Conservation (phyloP, 2,113 vertebrate species). For the Nothobranchius kuhntae region DNA sequence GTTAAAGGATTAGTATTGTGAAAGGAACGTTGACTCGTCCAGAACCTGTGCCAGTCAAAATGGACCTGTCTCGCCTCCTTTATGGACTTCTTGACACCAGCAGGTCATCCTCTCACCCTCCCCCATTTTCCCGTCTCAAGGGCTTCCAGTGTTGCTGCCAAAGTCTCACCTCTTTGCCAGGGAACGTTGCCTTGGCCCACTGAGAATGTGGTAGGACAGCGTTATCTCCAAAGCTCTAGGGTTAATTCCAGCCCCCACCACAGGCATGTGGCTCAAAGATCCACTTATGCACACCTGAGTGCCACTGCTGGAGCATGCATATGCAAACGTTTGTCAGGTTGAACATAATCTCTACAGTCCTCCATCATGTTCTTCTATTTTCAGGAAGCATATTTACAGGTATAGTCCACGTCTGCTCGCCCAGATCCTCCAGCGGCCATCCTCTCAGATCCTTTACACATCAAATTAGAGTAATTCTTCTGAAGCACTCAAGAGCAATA, state of each 20-base stretch:
- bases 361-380: neutral
- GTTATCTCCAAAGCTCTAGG: slow-evolving; percentile 57
- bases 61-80: slow-evolving; percentile 15
- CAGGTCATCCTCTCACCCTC: neutral
- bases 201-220: slow-evolving; percentile 74
- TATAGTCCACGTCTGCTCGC: neutral
- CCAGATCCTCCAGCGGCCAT: neutral
- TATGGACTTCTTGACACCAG: slow-evolving; percentile 33
- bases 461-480: slow-evolving; percentile 8
- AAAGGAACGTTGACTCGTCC: neutral
- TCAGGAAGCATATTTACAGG: slow-evolving; percentile 5
- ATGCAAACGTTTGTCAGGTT: slow-evolving; percentile 2
- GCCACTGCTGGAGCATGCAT: neutral
- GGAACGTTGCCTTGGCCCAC: slow-evolving; percentile 55
- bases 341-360: neutral
- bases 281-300: slow-evolving; percentile 1
- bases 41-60: neutral
- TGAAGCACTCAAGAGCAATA: neutral
- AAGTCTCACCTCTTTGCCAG: slow-evolving; percentile 79
- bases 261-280: slow-evolving; percentile 7
- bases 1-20: too few species aligned
- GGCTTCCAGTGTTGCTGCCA: slow-evolving; percentile 65
- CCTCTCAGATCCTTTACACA: slow-evolving; percentile 4
- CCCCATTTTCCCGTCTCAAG: slow-evolving; percentile 39
- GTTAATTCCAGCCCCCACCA: slow-evolving; percentile 15